Evolutionary conservation across 2,888 invertebrate species (phyloP), one percentile per base, ranked within the genome.

Genomic region (Drosophila neoperkinsi): DNA sequence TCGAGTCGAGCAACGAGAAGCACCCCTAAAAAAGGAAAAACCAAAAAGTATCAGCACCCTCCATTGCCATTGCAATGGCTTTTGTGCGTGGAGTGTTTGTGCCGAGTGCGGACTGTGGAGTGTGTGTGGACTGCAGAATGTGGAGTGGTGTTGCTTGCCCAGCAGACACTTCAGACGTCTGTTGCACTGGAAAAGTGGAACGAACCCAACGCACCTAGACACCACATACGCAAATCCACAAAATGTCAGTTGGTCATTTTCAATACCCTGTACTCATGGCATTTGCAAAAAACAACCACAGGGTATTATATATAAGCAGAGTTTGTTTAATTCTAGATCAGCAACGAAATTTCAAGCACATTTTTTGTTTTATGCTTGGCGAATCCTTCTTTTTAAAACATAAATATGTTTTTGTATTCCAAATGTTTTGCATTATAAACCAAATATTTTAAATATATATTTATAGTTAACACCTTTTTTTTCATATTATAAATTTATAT

Each of bases 11-110:
- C 56, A 68, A 21, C 51, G 58, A 83, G 79, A 81, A 87, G 81
- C 90, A 87, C 90, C 87, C 89, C 75, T 87, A 75, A 88, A 77
- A 72, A 56, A 53, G 52, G 51, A 72, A 84, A 75, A 61, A 68
- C 49, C 63, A 74, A 72, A 81, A 61, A 57, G 21, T 30, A 57
- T 38, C 38, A 38, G 57, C 57, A 57, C 57, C 57, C 57, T 41
- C 43, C 59, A 51, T 11, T 33, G 55, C 46, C 49, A 49, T 13
- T 57, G 62, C 43, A 52, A 65, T 71, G 57, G 55, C 62, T 33
- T 62, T 62, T 33, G 58, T 60, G 52, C 36, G 36, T 57, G 46
- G 38, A 41, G 30, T 57, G 38, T 41, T 41, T 18, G 28, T 25
- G 46, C 46, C 25, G 7, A n/a, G 56, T 28, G 31, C 51, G 25